Percentiles rank a stretch among this genome's conserved stretches.
These are phyloP conservation scores for Hyppa rectilinea DNA, from an alignment of 2,888 invertebrate genomes.

Conservation along the genomic window DNA sequence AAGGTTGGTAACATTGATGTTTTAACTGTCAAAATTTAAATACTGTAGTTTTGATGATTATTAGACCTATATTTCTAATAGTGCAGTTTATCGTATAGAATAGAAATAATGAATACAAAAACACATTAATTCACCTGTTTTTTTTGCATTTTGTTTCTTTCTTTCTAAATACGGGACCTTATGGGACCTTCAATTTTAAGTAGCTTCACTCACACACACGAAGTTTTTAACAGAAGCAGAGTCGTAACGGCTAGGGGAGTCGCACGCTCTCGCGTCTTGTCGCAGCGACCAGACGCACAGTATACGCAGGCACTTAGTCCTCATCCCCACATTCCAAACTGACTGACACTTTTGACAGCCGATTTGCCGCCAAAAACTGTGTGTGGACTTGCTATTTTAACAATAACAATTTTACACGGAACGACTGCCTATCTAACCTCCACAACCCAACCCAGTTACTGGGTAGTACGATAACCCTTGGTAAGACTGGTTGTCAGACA, in stretches of 20 bases:
- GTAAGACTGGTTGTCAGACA: background rate
- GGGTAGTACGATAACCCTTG: background rate
- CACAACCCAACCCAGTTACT: background rate
- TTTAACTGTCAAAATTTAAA: background rate
- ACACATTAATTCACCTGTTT: too few relatives aligned
- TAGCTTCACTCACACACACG: too few relatives aligned
- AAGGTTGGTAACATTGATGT: constrained; percentile 2
- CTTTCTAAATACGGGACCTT: too few relatives aligned
- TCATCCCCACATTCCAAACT: too few relatives aligned
- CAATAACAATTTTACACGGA: background rate
- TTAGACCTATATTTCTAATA: background rate
- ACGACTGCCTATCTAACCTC: background rate
- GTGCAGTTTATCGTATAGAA: background rate
- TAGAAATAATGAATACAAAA: too few relatives aligned
- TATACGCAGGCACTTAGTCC: background rate
- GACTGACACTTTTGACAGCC: background rate
- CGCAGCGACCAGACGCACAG: background rate
- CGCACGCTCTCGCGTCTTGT: too few relatives aligned
- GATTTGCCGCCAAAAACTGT: background rate
- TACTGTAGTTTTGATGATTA: background rate
- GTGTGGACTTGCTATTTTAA: background rate
- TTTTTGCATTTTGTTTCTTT: too few relatives aligned
- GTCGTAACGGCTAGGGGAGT: too few relatives aligned
- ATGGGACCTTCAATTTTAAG: too few relatives aligned
- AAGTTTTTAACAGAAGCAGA: too few relatives aligned